phyloP scores from a whole-genome alignment of 1,140 invertebrate genomes.

The Phymastichus coffea region DNA sequence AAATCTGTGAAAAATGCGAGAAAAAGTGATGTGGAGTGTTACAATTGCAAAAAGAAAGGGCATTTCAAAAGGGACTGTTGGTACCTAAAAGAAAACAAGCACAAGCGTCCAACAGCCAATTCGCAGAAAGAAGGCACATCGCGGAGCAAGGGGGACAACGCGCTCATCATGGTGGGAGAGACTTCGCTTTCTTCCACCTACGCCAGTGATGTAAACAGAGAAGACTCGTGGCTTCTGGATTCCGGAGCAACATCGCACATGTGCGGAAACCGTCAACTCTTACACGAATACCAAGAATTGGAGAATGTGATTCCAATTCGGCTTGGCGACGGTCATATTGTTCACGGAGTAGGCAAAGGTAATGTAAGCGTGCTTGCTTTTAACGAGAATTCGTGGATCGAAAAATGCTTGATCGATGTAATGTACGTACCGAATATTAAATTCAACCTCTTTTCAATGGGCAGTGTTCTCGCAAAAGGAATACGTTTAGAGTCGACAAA shows the following conservation, averaged over 20 bases:
- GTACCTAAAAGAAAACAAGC: not conserved
- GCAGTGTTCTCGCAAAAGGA: conserved; percentile 38
- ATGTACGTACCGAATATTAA: conserved; percentile 47
- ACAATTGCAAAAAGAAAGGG: not conserved
- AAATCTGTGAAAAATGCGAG: not conserved
- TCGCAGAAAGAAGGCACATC: not conserved
- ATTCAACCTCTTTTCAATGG: conserved; percentile 49
- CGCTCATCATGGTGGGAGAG: too few relatives aligned
- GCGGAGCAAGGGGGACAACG: not conserved
- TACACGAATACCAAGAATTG: conserved; percentile 15
- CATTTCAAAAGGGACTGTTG: not conserved
- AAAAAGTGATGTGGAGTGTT: not conserved
- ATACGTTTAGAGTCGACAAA: too few relatives aligned
- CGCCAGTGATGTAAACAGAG: not conserved
- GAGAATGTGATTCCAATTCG: conserved; percentile 8
- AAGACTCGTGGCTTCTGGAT: conserved; percentile 19
- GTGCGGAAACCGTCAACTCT: conserved; percentile 23
- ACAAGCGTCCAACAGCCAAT: not conserved
- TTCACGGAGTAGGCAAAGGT: conserved; percentile 32
- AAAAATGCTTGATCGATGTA: conserved; percentile 41
- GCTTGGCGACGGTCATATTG: conserved; percentile 29
- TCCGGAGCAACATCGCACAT: conserved; percentile 34
- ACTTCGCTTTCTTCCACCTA: too few relatives aligned
- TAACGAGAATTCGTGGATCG: conserved; percentile 27
- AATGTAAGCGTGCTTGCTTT: conserved; percentile 36